These are phyloP conservation scores for Alligator sinensis DNA, from an alignment of 2,113 vertebrate genomes.

Conservation along the genomic window DNA sequence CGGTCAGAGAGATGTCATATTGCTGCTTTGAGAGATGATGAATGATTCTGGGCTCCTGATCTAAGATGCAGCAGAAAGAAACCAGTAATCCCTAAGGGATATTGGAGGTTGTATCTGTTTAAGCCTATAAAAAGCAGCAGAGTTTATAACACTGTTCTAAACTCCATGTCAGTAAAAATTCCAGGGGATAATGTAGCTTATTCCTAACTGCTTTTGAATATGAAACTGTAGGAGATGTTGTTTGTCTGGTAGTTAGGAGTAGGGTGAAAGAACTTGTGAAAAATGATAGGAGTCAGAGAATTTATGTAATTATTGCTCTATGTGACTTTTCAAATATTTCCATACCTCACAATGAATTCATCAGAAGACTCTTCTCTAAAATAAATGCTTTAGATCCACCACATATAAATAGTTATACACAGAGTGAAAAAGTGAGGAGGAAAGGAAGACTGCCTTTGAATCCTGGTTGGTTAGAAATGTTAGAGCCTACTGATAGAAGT, in stretches of 20 bases:
- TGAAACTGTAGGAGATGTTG: neutral
- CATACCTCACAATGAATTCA: neutral
- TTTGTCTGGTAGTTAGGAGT: neutral
- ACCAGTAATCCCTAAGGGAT: conserved; percentile 75
- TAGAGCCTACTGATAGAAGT: neutral
- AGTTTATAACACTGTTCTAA: neutral
- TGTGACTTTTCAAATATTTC: neutral
- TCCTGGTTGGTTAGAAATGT: neutral
- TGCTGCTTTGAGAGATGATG: conserved; percentile 81
- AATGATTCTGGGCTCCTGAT: conserved; percentile 80
- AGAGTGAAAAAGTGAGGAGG: neutral
- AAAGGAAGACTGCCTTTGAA: conserved; percentile 25
- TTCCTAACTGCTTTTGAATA: conserved; percentile 20
- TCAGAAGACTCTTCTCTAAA: neutral
- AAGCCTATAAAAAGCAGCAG: conserved; percentile 17
- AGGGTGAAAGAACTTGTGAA: neutral
- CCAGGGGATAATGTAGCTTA: neutral
- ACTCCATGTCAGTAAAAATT: conserved; percentile 14
- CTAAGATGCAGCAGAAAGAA: conserved; percentile 68
- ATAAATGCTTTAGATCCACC: neutral
- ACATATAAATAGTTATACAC: neutral
- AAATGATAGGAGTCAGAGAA: neutral
- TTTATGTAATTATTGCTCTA: neutral
- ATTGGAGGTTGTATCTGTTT: conserved; percentile 71
- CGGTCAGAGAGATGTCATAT: conserved; percentile 72